A percentile compares a stretch with the other conserved stretches of the same genome.
phyloP scores from a whole-genome alignment of 2,888 invertebrate species.

The Alviniconcha strummeri region DNA sequence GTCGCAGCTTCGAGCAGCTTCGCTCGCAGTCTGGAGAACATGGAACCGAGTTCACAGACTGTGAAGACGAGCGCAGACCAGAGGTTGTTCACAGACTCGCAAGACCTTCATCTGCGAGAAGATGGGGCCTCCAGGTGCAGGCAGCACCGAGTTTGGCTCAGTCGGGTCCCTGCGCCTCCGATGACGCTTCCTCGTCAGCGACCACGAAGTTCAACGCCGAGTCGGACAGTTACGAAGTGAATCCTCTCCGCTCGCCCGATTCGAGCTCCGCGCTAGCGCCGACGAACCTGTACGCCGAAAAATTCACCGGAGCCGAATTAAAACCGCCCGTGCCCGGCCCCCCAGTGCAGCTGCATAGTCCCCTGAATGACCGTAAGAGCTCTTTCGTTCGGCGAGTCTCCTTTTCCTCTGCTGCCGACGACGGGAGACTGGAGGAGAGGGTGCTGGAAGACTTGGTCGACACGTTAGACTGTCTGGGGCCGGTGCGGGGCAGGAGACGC shows the following conservation, averaged over 20 bases:
- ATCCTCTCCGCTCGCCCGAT: not conserved
- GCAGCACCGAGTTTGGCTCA: too few relatives aligned
- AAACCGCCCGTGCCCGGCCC: not conserved
- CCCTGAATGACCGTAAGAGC: not conserved
- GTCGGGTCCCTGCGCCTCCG: too few relatives aligned
- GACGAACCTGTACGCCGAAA: not conserved
- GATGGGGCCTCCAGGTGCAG: too few relatives aligned
- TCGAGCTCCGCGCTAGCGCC: not conserved
- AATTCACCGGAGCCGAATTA: not conserved
- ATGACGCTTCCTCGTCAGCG: not conserved
- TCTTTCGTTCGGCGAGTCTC: not conserved
- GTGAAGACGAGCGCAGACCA: too few relatives aligned
- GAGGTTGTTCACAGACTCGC: too few relatives aligned
- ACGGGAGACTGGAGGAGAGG: not conserved
- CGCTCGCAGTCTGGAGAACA: not conserved
- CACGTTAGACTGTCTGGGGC: not conserved
- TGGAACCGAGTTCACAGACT: too few relatives aligned
- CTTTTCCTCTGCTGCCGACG: not conserved
- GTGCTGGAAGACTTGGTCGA: not conserved
- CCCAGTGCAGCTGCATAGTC: not conserved
- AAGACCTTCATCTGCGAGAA: too few relatives aligned
- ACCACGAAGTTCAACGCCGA: not conserved
- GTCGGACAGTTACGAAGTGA: constrained; percentile 3
- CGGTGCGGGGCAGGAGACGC: not conserved
- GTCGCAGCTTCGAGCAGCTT: too few relatives aligned